Base-by-base conservation (phyloP, 1,140 invertebrate genomes). In the Campoletis sonorensis region DNA sequence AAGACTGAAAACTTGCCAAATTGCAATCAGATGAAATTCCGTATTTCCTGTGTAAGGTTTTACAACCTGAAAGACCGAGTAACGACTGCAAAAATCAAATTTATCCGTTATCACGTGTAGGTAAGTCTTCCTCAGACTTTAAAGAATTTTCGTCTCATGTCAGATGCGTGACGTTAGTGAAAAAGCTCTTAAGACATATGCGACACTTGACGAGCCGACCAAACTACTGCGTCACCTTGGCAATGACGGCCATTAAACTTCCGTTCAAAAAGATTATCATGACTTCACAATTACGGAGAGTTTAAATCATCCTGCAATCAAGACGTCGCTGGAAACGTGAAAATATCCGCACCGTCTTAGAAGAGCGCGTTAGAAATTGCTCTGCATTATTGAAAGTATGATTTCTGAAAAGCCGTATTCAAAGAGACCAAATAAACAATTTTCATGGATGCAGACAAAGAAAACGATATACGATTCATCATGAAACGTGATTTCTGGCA, bases 1-100 rank as follows among this genome's bases (percentile, higher is more conserved):
- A 26, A 27, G 27, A 26, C 61, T 64, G 61, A 26, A 64, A 64
- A 64, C 61, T 64, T 64, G 61, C 61, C 61, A 64, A 64, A 64
- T 64, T 64, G 61, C 61, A 26, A 64, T 64, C 61, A 64, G 61
- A 27, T 27, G 3, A 64, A 64, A 26, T 10, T 23, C 61, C 23
- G 61, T 16, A 26, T 64, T 64, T 64, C 61, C 23, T 26, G 61
- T 64, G 23, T 64, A 2, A 23, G 51, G 51, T 54, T 54, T n/a
- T n/a, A 54, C 11, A 23, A 26, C 23, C 4, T 3, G 27, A 33
- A 7, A 33, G 30, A 33, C 23, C n/a, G 61, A 26, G 13, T 16
- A 54, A 27, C 61, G 61, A 26, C 3, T 27, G 61, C 61, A 64
- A 64, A 64, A 64, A 64, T 64, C 61, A 27, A 64, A 27, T 64